A percentile compares a stretch with the other conserved stretches of the same genome.
Evolutionary conservation across 2,113 vertebrate genomes (phyloP).

Genomic region (Phasianus colchicus): DNA sequence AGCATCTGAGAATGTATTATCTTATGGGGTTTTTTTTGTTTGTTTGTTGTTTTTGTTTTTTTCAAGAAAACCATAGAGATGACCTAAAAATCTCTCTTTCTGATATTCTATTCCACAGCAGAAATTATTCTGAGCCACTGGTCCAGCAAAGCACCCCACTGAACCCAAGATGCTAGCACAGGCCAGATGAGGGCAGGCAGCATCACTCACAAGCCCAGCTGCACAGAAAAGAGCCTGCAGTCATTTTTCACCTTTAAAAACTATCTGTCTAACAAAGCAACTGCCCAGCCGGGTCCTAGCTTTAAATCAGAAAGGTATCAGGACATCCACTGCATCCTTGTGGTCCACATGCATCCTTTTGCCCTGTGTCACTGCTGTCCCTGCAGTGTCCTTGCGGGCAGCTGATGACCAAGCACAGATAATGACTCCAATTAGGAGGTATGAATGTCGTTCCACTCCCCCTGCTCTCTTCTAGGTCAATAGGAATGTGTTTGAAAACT

Average conservation of each 20-base stretch:
- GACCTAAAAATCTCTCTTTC: neutral
- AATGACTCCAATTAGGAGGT: conserved; percentile 54
- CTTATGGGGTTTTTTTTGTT: neutral
- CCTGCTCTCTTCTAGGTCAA: conserved; percentile 45
- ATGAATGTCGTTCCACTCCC: conserved; percentile 54
- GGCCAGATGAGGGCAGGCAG: neutral
- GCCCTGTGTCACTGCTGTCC: neutral
- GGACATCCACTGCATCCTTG: neutral
- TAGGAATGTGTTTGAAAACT: conserved; percentile 47
- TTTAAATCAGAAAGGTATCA: conserved; percentile 35
- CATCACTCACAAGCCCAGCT: neutral
- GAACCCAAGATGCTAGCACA: neutral
- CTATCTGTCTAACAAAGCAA: neutral
- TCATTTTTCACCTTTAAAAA: neutral
- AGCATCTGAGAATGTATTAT: neutral
- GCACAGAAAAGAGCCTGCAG: neutral
- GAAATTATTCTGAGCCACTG: neutral
- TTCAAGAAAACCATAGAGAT: neutral
- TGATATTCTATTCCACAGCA: neutral
- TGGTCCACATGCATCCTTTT: neutral
- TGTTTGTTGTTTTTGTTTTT: neutral
- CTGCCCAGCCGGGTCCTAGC: neutral
- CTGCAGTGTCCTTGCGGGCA: conserved; percentile 30
- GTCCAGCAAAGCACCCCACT: neutral
- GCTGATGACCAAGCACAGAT: neutral